Conservation (phyloP, 2,113 vertebrate species). For the Alligator sinensis region DNA sequence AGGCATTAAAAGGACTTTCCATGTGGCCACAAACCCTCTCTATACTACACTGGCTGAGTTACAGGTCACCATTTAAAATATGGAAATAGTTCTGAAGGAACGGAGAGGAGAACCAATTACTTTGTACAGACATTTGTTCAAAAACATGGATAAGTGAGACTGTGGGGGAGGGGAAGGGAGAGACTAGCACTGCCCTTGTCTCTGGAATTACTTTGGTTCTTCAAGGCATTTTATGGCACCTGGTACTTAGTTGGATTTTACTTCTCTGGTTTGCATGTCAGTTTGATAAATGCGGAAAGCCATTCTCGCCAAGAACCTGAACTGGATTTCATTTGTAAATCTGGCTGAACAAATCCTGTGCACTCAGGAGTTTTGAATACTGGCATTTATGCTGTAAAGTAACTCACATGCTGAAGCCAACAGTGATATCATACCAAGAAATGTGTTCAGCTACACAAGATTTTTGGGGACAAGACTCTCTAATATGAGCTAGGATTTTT, state of each 20-base stretch:
- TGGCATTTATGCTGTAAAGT: conserved; percentile 66
- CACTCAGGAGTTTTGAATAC: conserved; percentile 60
- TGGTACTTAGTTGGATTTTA: conserved; percentile 58
- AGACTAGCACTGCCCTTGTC: conserved; percentile 41
- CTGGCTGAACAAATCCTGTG: conserved; percentile 62
- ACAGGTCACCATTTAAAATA: neutral
- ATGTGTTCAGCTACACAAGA: conserved; percentile 31
- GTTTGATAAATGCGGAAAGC: conserved; percentile 70
- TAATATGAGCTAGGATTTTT: conserved; percentile 34
- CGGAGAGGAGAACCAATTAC: conserved; percentile 19
- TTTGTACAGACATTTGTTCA: conserved; percentile 20
- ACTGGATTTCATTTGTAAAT: conserved; percentile 68
- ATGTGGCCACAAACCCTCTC: conserved; percentile 20
- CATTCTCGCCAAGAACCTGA: conserved; percentile 61
- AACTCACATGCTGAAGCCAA: conserved; percentile 65
- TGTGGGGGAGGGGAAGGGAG: neutral
- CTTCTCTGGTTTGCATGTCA: conserved; percentile 67
- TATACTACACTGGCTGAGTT: neutral
- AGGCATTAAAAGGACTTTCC: conserved; percentile 21
- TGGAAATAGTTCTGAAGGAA: conserved; percentile 32
- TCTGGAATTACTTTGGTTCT: neutral
- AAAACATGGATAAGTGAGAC: conserved; percentile 45
- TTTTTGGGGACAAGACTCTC: conserved; percentile 66
- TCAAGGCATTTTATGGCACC: conserved; percentile 44
- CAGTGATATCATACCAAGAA: conserved; percentile 66